phyloP scores from a whole-genome alignment of 1,140 invertebrate species.

The Trichonephila clavata region DNA sequence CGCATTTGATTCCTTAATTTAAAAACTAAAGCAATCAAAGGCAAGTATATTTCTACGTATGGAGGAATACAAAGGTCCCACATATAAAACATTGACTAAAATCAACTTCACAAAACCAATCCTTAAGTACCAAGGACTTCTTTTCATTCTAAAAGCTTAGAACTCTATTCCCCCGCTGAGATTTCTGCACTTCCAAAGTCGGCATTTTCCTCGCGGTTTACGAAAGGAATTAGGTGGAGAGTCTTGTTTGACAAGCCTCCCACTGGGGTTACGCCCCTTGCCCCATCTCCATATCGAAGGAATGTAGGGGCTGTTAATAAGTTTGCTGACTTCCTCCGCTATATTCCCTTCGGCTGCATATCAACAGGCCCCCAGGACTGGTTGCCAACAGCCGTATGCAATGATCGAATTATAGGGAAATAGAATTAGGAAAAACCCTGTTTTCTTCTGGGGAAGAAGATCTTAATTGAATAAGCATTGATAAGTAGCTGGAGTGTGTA shows the following conservation, averaged over 20 bases:
- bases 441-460: background rate
- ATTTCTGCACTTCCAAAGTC: background rate
- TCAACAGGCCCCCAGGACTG: conserved; percentile 33
- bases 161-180: background rate
- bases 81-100: too few relatives aligned
- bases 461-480: conserved; percentile 42
- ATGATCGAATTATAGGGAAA: conserved; percentile 43
- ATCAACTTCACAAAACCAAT: too few relatives aligned
- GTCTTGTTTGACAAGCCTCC: conserved; percentile 19
- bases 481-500: background rate
- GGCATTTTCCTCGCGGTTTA: background rate
- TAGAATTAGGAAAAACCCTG: conserved; percentile 18
- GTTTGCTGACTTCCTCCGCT: conserved; percentile 22
- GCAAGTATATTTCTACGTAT: too few relatives aligned
- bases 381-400: background rate
- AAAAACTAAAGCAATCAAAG: too few relatives aligned
- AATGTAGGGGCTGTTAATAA: conserved; percentile 42
- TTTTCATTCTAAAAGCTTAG: background rate
- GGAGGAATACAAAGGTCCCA: too few relatives aligned
- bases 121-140: too few relatives aligned
- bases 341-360: background rate
- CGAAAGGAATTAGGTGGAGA: conserved; percentile 43
- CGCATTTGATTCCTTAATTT: too few relatives aligned
- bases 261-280: background rate
- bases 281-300: conserved; percentile 36